Conservation (phyloP, 2,113 vertebrate genomes). For the Acanthochromis polyacanthus region DNA sequence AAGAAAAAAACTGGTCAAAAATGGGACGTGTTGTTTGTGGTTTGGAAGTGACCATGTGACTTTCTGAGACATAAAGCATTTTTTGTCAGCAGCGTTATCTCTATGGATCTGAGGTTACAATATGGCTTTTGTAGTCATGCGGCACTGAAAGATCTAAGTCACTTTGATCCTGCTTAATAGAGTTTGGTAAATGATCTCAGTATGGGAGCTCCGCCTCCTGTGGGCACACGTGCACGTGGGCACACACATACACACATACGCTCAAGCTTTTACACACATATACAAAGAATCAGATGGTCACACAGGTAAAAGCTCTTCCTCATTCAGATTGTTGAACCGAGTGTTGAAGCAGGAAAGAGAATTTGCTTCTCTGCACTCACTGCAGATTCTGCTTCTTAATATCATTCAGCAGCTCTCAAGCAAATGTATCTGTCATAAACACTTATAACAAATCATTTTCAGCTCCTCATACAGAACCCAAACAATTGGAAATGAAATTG, state of each 20-base stretch:
- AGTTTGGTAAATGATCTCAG: constrained; percentile 87
- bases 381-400: constrained; percentile 29
- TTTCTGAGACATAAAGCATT: constrained; percentile 78
- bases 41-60: constrained; percentile 81
- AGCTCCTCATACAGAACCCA: constrained; percentile 1
- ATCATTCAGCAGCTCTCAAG: constrained; percentile 22
- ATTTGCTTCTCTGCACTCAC: constrained; percentile 42
- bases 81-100: constrained; percentile 79
- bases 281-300: constrained; percentile 52
- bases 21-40: constrained; percentile 65
- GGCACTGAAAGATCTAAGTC: constrained; percentile 80
- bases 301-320: constrained; percentile 73
- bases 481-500: constrained; percentile 19
- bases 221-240: constrained; percentile 14
- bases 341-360: constrained; percentile 70
- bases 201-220: constrained; percentile 64
- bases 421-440: background rate
- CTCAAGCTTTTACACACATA: constrained; percentile 57
- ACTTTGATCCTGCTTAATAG: constrained; percentile 86
- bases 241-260: constrained; percentile 44
- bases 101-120: constrained; percentile 80
- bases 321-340: constrained; percentile 62
- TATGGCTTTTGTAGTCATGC: constrained; percentile 84
- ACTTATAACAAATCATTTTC: constrained; percentile 5
- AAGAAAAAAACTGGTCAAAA: constrained; percentile 57